A percentile compares a stretch with the other conserved stretches of the same genome.
Evolutionary conservation across 2,888 invertebrate genomes (phyloP).

Genomic region (Drosophila monieri): DNA sequence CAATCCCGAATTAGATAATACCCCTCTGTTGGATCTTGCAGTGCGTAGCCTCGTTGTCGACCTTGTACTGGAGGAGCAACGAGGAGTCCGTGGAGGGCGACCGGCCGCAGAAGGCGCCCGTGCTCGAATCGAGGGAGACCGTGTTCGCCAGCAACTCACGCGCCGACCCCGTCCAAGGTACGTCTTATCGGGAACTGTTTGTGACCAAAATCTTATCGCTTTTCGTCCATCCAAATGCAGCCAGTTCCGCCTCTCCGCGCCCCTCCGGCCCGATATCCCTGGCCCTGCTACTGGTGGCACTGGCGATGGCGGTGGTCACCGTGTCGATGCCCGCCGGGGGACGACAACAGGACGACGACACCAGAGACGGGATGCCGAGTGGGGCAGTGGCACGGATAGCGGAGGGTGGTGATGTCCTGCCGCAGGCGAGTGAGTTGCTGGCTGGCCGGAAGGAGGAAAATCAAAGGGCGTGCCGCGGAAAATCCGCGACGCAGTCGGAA

Average conservation of each 20-base stretch:
- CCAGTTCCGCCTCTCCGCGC: constrained; percentile 81
- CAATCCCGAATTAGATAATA: neutral
- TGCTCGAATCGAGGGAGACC: constrained; percentile 88
- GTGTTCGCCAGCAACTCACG: constrained; percentile 85
- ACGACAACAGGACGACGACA: neutral
- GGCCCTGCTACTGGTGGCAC: constrained; percentile 68
- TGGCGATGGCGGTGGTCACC: constrained; percentile 55
- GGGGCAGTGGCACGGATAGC: constrained; percentile 13
- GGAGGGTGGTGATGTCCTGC: constrained; percentile 5
- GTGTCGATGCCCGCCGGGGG: constrained; percentile 47
- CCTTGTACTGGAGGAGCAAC: constrained; percentile 89
- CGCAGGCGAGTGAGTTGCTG: constrained; percentile 35
- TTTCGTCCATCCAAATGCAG: constrained; percentile 84
- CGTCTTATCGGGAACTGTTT: constrained; percentile 84
- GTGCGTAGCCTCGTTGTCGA: constrained; percentile 89
- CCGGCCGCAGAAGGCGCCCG: constrained; percentile 87
- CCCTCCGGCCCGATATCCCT: constrained; percentile 71
- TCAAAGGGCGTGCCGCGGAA: constrained; percentile 32
- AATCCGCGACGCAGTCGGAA: constrained; percentile 34
- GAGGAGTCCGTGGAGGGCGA: constrained; percentile 91
- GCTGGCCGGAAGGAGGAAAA: constrained; percentile 24
- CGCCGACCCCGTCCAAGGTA: constrained; percentile 90
- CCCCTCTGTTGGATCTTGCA: constrained; percentile 46
- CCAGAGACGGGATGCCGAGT: neutral
- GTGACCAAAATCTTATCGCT: constrained; percentile 84